Base-by-base conservation (phyloP, 35 echinoderm and acorn worm genomes). In the Chiridota heheva region DNA sequence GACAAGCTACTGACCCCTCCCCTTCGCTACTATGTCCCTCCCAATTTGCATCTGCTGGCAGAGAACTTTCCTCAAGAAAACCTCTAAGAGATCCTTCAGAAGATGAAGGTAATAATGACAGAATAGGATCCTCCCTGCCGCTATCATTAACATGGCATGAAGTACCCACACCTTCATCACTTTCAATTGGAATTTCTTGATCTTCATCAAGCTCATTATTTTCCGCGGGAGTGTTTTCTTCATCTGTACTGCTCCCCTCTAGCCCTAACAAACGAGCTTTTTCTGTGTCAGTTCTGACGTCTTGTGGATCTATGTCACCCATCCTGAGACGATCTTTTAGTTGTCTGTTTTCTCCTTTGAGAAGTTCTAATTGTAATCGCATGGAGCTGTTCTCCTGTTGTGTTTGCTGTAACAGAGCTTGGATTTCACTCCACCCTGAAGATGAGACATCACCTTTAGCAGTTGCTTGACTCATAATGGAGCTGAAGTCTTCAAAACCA, bases 371-470 rank as follows among this genome's bases (percentile, higher is more conserved):
- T 63, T 98, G 95, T 34, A 91, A 85, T 58, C 89, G 63, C 95
- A 98, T 98, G 73, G 90, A 83, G 24, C 43, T 88, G 47, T 98
- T 98, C 46, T 98, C 95, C 57, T 85, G 84, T 76, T 98, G 95
- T 36, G 95, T 98, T 61, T 98, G 88, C 30, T 98, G 95, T 4
- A 98, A 89, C 6, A 98, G 69, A 22, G 88, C 85, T 40, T 98
- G 89, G 53, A 98, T 98, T 69, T 98, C 95, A 41, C 78, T 79
- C 89, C 95, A 98, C 22, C 95, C 95, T 60, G 80, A 85, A 32
- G 60, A 60, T 25, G 65, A 71, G 26, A 69, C 60, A 40, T 91
- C 85, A 5, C 53, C 70, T 70, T 96, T 89, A 17, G 47, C 53
- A 39, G 87, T 44, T 55, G 65, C 69, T 59, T 81, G 76, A 53